Evolutionary conservation across 2,113 vertebrate species (phyloP).

Genomic region (Stigmatopora nigra): DNA sequence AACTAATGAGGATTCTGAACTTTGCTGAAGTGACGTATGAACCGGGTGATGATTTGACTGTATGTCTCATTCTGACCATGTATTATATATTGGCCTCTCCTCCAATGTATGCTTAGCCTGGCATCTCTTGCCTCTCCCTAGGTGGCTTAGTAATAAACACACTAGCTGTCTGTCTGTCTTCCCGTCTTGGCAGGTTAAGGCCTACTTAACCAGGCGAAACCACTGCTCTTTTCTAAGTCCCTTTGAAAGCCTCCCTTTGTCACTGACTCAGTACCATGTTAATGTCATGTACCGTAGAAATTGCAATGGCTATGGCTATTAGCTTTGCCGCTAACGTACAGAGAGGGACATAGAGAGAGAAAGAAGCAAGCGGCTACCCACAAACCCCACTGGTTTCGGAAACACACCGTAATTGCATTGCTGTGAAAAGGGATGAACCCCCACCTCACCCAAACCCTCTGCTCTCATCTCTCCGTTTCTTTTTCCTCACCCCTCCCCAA

Average conservation of each 20-base stretch:
- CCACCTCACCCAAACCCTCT: conserved; percentile 6
- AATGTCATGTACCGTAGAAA: conserved; percentile 99
- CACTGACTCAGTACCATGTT: conserved; percentile 74
- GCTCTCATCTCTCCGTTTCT: conserved; percentile 31
- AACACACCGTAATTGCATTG: conserved; percentile 98
- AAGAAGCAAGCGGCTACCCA: conserved; percentile 65
- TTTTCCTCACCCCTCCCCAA: conserved; percentile 25
- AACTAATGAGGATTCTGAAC: conserved; percentile 22
- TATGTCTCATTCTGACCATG: conserved; percentile 14
- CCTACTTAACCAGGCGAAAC: conserved; percentile 70
- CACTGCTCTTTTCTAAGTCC: conserved; percentile 68
- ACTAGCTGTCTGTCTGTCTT: conserved; percentile 65
- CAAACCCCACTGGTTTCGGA: conserved; percentile 94
- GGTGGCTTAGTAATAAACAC: conserved; percentile 71
- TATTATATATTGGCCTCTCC: conserved; percentile 7
- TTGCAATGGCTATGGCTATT: conserved; percentile 99
- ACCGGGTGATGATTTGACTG: conserved; percentile 12
- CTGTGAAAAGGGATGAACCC: conserved; percentile 84
- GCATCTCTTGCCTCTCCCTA: conserved; percentile 42
- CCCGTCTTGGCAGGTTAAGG: conserved; percentile 66
- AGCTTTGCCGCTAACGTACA: conserved; percentile 86
- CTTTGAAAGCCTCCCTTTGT: conserved; percentile 72
- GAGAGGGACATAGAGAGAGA: conserved; percentile 48
- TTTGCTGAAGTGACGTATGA: conserved; percentile 6
- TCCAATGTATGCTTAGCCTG: conserved; percentile 16